Evolutionary conservation across 2,113 vertebrate species (phyloP).

Genomic region (Salvelinus alpinus): DNA sequence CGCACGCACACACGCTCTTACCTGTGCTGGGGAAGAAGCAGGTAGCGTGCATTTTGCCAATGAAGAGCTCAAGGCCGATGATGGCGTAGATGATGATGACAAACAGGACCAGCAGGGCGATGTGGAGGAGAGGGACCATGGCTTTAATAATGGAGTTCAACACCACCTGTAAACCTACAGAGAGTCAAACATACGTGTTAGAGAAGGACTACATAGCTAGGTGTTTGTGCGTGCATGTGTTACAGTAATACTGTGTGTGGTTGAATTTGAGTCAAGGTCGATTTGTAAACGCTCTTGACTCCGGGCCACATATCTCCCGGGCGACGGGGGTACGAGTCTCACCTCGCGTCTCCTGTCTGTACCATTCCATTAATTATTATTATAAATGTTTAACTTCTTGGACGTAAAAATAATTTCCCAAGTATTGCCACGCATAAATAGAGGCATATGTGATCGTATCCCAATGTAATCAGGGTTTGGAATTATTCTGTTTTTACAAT

Average conservation of each 20-base stretch:
- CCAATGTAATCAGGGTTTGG: no score
- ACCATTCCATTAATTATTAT: no score
- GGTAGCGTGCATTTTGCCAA: slow-evolving; percentile 99
- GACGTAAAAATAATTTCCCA: no score
- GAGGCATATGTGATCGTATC: no score
- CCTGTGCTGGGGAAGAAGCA: slow-evolving; percentile 89
- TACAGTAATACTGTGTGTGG: no score
- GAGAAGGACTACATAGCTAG: not conserved
- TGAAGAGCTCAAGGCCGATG: slow-evolving; percentile 99
- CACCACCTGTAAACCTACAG: slow-evolving; percentile 98
- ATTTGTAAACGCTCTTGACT: no score
- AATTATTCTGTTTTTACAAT: no score
- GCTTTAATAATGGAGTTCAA: slow-evolving; percentile 99
- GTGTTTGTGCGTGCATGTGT: not conserved
- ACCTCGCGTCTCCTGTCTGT: no score
- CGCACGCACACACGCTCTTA: slow-evolving; percentile 48
- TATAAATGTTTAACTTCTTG: no score
- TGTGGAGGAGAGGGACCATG: slow-evolving; percentile 99
- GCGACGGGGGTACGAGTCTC: no score
- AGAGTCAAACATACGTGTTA: slow-evolving; percentile 42
- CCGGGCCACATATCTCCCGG: no score
- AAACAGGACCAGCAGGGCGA: slow-evolving; percentile 98
- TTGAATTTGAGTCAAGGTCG: not conserved
- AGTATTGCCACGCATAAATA: no score
- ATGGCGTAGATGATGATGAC: slow-evolving; percentile 99